These are phyloP conservation scores for Limnephilus auricula DNA, from an alignment of 2,888 invertebrate genomes.

Conservation along the genomic window DNA sequence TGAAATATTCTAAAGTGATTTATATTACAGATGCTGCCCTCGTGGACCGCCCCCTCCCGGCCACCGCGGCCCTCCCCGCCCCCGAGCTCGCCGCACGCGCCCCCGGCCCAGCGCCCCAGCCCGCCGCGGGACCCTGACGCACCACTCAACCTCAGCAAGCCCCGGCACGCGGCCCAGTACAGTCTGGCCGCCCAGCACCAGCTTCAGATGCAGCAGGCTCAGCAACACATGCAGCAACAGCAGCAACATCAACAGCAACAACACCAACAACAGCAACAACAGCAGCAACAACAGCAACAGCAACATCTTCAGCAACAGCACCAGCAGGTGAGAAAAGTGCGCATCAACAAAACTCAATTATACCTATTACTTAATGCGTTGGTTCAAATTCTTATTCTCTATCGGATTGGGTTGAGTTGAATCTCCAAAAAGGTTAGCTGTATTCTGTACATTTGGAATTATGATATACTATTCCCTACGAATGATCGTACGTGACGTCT, in stretches of 20 bases:
- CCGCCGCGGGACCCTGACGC: constrained; percentile 84
- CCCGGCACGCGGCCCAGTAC: constrained; percentile 73
- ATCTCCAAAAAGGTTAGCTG: not conserved
- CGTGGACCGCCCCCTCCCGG: constrained; percentile 35
- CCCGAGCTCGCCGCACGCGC: constrained; percentile 67
- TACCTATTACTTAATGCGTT: not conserved
- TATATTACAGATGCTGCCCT: constrained; percentile 61
- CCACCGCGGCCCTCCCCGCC: constrained; percentile 53
- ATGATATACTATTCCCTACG: no score
- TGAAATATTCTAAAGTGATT: not conserved
- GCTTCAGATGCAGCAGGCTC: constrained; percentile 69
- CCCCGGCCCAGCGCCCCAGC: constrained; percentile 69
- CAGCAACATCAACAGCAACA: constrained; percentile 70
- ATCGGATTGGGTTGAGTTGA: not conserved
- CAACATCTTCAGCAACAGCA: constrained; percentile 68
- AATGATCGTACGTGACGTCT: no score
- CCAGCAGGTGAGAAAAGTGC: constrained; percentile 53
- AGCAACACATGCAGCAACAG: constrained; percentile 73
- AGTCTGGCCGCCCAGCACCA: constrained; percentile 77
- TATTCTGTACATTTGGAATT: no score
- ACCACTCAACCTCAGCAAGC: constrained; percentile 93
- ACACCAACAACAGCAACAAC: constrained; percentile 62
- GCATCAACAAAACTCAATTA: not conserved
- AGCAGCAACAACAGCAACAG: constrained; percentile 73
- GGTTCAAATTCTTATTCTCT: not conserved